Evolutionary conservation across 2,113 vertebrate genomes (phyloP), one percentile per base, ranked within the genome.

Genomic region (Ellobius talpinus): DNA sequence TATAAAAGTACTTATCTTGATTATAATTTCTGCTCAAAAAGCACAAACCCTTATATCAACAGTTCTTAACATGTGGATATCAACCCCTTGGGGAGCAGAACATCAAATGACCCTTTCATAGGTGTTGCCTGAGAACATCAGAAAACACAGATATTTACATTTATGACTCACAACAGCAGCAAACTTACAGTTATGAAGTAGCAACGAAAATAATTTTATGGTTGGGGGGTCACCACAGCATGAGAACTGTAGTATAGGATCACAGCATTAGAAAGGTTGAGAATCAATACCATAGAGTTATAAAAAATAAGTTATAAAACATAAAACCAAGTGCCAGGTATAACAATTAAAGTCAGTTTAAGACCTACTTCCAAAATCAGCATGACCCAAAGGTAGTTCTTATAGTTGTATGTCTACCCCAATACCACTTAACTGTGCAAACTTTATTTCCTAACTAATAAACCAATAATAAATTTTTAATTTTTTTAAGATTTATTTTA

Each of bases 261-360:
- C 17, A 52, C 17, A 55, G 19, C 50, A 36, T 55, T 55, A 55
- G 77, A 33, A 79, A 33, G 31, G 31, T 36, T 79, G 77, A 55
- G 31, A 79, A 79, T 19, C 77, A 36, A 17, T 79, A 19, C 19
- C 50, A 50, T 79, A 63, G 7, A 87, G n/a, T 89, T 89, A 97
- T 24, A 21, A 96, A 96, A 88, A 11, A 31, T 7, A 97, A 96
- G 55, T 89, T 63, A 96, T 1, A 42, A 94, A 94, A 91, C 92
- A 90, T 9, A 96, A 97, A 95, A 76, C n/a, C 33, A 97, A 88
- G 14, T 76, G 24, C 17, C 88, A 93, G 87, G 91, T 79, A 52
- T 50, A 90, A 86, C 21, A 91, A 93, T 55, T 95, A 93, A 92
- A 96, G 65, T 95, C 66, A 84, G 66, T 93, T 95, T 74, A 95